A percentile compares a stretch with the other conserved stretches of the same genome.
phyloP scores from a whole-genome alignment of 2,113 vertebrate genomes.

The Proterorhinus semilunaris region DNA sequence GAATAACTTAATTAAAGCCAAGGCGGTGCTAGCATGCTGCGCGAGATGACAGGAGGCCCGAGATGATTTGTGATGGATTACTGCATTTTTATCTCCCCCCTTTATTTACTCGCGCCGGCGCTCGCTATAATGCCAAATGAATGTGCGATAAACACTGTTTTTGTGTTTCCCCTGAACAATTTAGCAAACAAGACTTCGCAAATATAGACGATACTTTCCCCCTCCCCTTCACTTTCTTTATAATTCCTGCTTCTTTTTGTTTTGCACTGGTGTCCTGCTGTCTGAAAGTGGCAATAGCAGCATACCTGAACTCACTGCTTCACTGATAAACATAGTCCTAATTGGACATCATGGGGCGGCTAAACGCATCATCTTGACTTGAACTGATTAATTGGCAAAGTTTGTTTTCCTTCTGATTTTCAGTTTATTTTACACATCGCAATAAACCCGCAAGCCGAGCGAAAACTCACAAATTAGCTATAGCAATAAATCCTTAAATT shows the following conservation, averaged over 20 bases:
- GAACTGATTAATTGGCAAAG: conserved; percentile 63
- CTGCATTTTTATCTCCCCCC: conserved; percentile 65
- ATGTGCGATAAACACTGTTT: conserved; percentile 68
- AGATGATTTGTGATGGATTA: conserved; percentile 80
- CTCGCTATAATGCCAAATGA: conserved; percentile 69
- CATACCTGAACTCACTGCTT: conserved; percentile 53
- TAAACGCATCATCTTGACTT: conserved; percentile 56
- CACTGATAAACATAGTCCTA: conserved; percentile 65
- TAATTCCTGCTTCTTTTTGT: conserved; percentile 60
- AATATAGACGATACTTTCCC: conserved; percentile 36
- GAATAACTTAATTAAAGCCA: conserved; percentile 82
- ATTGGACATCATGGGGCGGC: conserved; percentile 67
- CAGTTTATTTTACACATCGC: conserved; percentile 36
- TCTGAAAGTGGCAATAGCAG: conserved; percentile 56
- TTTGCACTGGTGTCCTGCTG: conserved; percentile 66
- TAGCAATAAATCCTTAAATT: conserved; percentile 41
- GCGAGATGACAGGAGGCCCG: conserved; percentile 72
- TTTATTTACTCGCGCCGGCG: conserved; percentile 70
- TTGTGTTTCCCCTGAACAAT: conserved; percentile 58
- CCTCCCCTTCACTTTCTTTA: conserved; percentile 39
- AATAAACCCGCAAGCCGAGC: conserved; percentile 45
- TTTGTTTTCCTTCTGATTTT: conserved; percentile 58
- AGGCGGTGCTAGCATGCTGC: conserved; percentile 67
- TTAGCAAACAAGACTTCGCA: conserved; percentile 61
- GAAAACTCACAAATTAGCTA: conserved; percentile 54